Evolutionary conservation across 2,888 invertebrate species (phyloP), one percentile per base, ranked within the genome.

Genomic region (Bombylius discolor): DNA sequence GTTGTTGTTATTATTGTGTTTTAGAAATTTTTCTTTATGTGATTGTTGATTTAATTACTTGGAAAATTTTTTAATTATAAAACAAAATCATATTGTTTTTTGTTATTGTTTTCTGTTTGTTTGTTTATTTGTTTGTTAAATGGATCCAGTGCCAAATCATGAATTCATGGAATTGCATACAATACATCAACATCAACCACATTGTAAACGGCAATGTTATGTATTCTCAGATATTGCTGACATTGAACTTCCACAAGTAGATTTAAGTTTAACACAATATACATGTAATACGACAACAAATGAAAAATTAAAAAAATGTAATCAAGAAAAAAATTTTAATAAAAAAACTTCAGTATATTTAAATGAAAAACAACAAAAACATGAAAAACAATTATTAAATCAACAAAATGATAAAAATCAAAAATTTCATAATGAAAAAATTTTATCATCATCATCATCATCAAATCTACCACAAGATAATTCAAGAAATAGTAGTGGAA

Each of bases 171-270:
- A 74, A 63, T 68, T 74, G 58, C 72, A 71, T 61, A 65, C 72
- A 9, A 61, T 72, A 60, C 69, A 69, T 55, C 66, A 66, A 52
- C 68, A 67, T 59, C 67, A 68, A 49, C 67, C 69, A 4, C 67
- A 69, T 53, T 74, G 74, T 62, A 74, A 74, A 62, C 73, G 73
- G 62, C 72, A 73, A 65, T 74, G 71, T 56, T 74, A 72, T 63
- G 73, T 71, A 32, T 74, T 72, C 61, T 73, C 75, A 8, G 74
- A 74, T 60, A 72, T 74, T 23, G 71, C 72, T 45, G 74, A 74
- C 50, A 74, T 74, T 47, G 74, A 74, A 59, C 62, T 74, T 51
- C 73, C 74, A 39, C 74, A 74, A 42, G 8, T 8, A 5, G 39
- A 42, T 11, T 11, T 42, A 11, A 42, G 5, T 11, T 23, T 23